Percentiles rank a stretch among this genome's conserved stretches.
Evolutionary conservation across 1,140 invertebrate genomes (phyloP).

Genomic region (Lepidurus arcticus): DNA sequence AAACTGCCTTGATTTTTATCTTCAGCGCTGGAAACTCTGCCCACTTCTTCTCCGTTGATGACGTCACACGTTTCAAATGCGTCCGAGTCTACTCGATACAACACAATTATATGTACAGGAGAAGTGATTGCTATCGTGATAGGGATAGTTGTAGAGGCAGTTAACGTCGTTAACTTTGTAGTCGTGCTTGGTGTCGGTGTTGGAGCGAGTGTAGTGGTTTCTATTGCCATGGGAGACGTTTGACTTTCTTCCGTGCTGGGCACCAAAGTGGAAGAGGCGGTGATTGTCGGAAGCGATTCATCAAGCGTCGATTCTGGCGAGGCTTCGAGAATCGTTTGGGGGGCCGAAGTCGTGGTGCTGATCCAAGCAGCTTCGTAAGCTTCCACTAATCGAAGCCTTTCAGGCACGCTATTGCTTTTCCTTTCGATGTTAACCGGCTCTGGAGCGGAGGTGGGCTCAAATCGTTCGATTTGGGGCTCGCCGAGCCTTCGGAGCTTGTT

Average conservation of each 20-base stretch:
- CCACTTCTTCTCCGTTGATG: slow-evolving; percentile 1
- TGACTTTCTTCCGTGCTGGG: neutral
- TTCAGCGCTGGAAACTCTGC: slow-evolving; percentile 24
- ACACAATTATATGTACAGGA: slow-evolving; percentile 24
- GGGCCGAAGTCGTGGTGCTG: neutral
- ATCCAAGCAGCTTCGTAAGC: slow-evolving; percentile 16
- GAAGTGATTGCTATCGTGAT: neutral
- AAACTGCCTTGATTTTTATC: slow-evolving; percentile 29
- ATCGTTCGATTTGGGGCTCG: neutral
- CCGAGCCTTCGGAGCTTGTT: neutral
- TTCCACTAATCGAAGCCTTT: slow-evolving; percentile 26
- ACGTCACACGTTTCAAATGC: slow-evolving; percentile 34
- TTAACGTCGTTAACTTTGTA: neutral
- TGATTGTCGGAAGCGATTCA: neutral
- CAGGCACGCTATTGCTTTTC: slow-evolving; percentile 26
- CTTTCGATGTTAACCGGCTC: neutral
- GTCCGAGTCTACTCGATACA: slow-evolving; percentile 30
- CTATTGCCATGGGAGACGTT: neutral
- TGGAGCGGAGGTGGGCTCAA: neutral
- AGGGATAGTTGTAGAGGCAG: slow-evolving; percentile 11
- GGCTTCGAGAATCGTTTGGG: neutral
- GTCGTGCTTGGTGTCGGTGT: neutral
- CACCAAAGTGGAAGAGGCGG: neutral
- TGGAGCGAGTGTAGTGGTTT: neutral
- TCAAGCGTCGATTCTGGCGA: neutral